phyloP scores from a whole-genome alignment of 92 coral and sea anemone species.

The Porites rus region DNA sequence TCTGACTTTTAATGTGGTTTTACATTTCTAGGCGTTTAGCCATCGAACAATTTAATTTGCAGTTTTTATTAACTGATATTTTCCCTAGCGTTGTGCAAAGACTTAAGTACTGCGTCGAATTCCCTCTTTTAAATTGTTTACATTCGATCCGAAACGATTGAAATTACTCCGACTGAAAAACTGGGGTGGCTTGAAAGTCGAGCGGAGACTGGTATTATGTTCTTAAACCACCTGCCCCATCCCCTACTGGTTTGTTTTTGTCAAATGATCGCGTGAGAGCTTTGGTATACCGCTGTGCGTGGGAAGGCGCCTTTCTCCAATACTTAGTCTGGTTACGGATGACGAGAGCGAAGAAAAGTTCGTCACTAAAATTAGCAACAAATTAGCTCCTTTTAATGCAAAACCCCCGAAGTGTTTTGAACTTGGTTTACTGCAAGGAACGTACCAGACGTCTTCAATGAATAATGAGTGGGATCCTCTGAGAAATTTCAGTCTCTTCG shows the following conservation, averaged over 20 bases:
- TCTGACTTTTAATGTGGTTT: too few species aligned
- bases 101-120: too few species aligned
- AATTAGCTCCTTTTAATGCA: not conserved
- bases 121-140: too few species aligned
- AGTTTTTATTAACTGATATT: too few species aligned
- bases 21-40: too few species aligned
- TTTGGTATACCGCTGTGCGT: not conserved
- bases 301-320: conserved; percentile 6
- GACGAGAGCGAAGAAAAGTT: not conserved
- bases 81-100: too few species aligned
- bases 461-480: not conserved
- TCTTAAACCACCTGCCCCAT: conserved; percentile 26
- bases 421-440: not conserved
- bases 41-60: too few species aligned
- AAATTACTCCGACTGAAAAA: not conserved
- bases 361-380: conserved; percentile 16
- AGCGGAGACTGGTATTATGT: not conserved
- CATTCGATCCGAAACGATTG: too few species aligned
- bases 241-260: conserved; percentile 41
- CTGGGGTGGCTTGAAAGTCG: not conserved
- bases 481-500: not conserved
- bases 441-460: not conserved
- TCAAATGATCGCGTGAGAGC: conserved; percentile 41
- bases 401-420: conserved; percentile 2
- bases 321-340: conserved; percentile 21